Conservation (phyloP, 1,140 invertebrate genomes). For the Eupristina koningsbergeri region DNA sequence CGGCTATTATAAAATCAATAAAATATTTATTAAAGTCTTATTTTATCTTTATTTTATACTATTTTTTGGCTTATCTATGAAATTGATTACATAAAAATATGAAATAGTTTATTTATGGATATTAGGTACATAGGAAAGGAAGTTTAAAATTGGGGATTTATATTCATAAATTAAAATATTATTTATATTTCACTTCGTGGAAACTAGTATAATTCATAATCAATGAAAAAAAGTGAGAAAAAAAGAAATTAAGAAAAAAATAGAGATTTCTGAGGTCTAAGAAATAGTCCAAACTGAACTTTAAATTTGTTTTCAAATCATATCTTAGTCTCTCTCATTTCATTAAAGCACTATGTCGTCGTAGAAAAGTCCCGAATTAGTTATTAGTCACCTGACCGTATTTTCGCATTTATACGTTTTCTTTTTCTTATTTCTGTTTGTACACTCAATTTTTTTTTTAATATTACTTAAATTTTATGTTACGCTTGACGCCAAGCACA, state of each 20-base stretch:
- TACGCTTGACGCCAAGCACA: not conserved
- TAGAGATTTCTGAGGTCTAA: constrained; percentile 40
- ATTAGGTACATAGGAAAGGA: not conserved
- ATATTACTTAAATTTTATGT: not conserved
- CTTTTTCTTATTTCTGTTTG: not conserved
- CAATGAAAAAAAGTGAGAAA: not conserved
- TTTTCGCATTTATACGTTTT: constrained; percentile 5
- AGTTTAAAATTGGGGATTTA: constrained; percentile 20
- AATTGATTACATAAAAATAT: not conserved
- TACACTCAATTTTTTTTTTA: not conserved
- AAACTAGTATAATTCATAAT: not conserved
- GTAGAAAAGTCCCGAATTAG: constrained; percentile 39
- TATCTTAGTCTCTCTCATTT: constrained; percentile 56
- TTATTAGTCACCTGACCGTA: constrained; percentile 2
- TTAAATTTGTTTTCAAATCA: constrained; percentile 59
- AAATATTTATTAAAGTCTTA: too few relatives aligned
- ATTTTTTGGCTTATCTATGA: not conserved
- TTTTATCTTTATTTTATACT: not conserved
- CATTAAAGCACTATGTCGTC: constrained; percentile 56
- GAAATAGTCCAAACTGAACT: constrained; percentile 54
- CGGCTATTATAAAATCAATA: not conserved
- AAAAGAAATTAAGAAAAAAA: not conserved
- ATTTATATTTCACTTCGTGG: constrained; percentile 49
- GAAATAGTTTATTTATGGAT: not conserved
- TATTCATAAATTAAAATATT: constrained; percentile 51